A percentile compares a stretch with the other conserved stretches of the same genome.
Evolutionary conservation across 2,113 vertebrate species (phyloP).

Genomic region (Theropithecus gelada): DNA sequence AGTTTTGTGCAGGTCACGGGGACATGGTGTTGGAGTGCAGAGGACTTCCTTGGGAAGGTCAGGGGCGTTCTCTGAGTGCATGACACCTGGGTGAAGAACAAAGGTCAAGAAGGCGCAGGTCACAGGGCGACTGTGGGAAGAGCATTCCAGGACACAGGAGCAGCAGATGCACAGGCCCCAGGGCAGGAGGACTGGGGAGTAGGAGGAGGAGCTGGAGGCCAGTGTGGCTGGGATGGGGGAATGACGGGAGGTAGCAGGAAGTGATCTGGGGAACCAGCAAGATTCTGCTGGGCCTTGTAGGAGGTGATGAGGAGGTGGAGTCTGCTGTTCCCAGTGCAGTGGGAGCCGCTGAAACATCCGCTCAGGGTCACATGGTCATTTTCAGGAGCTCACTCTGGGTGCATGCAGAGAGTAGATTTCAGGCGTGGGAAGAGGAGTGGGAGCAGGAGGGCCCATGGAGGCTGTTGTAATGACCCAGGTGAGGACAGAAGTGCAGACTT

Average conservation of each 20-base stretch:
- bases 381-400: neutral
- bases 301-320: neutral
- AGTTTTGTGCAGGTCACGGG: neutral
- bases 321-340: neutral
- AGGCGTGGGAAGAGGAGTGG: rapidly evolving
- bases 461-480: neutral
- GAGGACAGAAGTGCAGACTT: rapidly evolving
- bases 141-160: neutral
- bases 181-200: neutral
- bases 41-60: neutral
- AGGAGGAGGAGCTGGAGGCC: neutral
- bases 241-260: rapidly evolving
- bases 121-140: neutral
- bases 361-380: neutral
- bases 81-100: neutral
- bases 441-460: rapidly evolving
- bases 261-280: neutral
- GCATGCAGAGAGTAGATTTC: rapidly evolving
- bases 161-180: neutral
- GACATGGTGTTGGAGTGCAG: rapidly evolving
- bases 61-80: neutral
- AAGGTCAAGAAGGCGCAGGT: neutral
- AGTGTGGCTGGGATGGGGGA: neutral
- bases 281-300: neutral
- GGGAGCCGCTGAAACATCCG: neutral